phyloP scores from a whole-genome alignment of 2,888 invertebrate genomes.

The Hemistola chrysoprasaria region DNA sequence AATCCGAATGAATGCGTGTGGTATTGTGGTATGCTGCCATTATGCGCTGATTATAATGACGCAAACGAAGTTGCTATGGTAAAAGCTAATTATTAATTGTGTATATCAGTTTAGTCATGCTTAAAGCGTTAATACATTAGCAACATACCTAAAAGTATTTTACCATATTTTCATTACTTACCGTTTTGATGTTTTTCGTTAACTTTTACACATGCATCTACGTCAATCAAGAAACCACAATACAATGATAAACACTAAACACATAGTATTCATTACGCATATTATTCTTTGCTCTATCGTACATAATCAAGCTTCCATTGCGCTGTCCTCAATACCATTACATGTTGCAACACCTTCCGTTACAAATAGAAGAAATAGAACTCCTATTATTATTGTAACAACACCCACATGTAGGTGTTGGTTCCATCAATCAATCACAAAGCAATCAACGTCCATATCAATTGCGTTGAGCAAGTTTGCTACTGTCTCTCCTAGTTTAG shows the following conservation, averaged over 20 bases:
- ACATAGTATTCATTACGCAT: not conserved
- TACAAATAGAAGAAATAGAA: conserved; percentile 42
- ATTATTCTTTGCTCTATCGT: conserved; percentile 6
- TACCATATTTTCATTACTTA: too few species aligned
- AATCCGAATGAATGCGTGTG: conserved; percentile 21
- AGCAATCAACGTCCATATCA: conserved; percentile 44
- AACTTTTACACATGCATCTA: too few species aligned
- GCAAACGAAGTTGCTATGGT: conserved; percentile 17
- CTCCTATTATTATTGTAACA: conserved; percentile 33
- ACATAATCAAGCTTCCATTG: conserved; percentile 10
- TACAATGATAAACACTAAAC: too few species aligned
- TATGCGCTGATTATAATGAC: conserved; percentile 22
- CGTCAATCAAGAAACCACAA: too few species aligned
- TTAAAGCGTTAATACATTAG: not conserved
- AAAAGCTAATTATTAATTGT: not conserved
- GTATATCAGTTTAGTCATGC: too few species aligned
- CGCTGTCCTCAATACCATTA: conserved; percentile 12
- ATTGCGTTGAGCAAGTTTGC: conserved; percentile 26
- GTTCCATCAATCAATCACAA: conserved; percentile 53
- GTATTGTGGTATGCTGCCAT: conserved; percentile 17
- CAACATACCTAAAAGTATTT: too few species aligned
- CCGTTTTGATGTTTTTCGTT: too few species aligned
- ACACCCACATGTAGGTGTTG: conserved; percentile 44
- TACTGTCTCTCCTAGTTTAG: conserved; percentile 25
- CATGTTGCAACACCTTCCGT: conserved; percentile 27